These are phyloP conservation scores for Tryphoninae sp. DNA, from an alignment of 2,888 invertebrate genomes.

Conservation along the genomic window DNA sequence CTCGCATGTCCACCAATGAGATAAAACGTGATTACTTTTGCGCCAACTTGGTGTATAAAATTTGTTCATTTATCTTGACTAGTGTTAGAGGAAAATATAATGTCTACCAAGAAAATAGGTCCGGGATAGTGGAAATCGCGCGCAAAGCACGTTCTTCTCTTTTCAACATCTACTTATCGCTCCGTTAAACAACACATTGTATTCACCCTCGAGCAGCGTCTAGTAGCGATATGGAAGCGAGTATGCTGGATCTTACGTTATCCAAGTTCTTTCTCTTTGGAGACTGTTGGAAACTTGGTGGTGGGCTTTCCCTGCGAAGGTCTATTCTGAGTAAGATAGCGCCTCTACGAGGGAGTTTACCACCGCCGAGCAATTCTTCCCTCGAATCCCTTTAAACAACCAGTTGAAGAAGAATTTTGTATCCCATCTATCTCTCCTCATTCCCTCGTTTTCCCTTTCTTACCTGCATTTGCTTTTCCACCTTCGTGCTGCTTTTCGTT, in stretches of 20 bases:
- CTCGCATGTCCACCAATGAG: neutral
- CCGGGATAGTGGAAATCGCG: neutral
- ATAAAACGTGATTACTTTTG: too few species aligned
- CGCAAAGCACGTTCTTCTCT: neutral
- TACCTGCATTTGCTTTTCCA: neutral
- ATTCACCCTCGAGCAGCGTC: constrained; percentile 2
- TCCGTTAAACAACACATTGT: neutral
- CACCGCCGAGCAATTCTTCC: neutral
- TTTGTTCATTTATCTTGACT: neutral
- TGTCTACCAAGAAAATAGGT: neutral
- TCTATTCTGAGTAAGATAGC: constrained; percentile 16
- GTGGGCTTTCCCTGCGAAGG: neutral
- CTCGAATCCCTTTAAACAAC: constrained; percentile 30
- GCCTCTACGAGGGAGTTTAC: neutral
- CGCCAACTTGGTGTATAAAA: too few species aligned
- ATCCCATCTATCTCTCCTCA: neutral
- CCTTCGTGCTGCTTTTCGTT: neutral
- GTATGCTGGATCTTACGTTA: constrained; percentile 4
- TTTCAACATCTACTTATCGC: neutral
- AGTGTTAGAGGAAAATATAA: neutral
- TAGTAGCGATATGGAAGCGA: constrained; percentile 6
- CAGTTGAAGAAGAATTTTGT: constrained; percentile 22
- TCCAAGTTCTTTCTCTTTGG: neutral
- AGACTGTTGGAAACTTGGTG: constrained; percentile 8
- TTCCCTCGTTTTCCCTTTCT: constrained; percentile 3